Percentiles rank a stretch among this genome's conserved stretches.
Conservation (phyloP, 2,888 invertebrate genomes). For the Xestia rhomboidea region DNA sequence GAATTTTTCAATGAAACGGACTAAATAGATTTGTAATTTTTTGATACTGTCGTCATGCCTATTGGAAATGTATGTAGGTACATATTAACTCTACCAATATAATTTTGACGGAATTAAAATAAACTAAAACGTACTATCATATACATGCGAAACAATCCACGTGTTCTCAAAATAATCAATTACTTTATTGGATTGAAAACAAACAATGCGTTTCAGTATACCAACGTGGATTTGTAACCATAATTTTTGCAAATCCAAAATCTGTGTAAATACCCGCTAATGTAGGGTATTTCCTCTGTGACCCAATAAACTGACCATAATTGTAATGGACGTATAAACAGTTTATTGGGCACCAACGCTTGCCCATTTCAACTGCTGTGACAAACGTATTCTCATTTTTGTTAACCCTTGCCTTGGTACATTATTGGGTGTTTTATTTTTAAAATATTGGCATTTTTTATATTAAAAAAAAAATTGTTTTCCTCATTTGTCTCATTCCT, state of each 20-base stretch:
- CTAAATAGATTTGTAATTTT: too few species aligned
- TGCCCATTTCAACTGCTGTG: conserved; percentile 29
- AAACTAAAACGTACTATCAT: background rate
- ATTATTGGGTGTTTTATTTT: background rate
- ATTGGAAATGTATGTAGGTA: too few species aligned
- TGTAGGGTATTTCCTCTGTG: conserved; percentile 35
- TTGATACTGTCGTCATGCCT: too few species aligned
- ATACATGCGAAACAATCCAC: background rate
- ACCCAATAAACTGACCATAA: conserved; percentile 53
- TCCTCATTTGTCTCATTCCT: background rate
- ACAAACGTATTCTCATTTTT: conserved; percentile 6
- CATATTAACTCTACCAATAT: too few species aligned
- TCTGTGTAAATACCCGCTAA: conserved; percentile 27
- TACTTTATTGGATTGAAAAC: background rate
- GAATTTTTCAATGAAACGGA: too few species aligned
- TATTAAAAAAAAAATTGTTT: too few species aligned
- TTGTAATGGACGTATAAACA: conserved; percentile 51
- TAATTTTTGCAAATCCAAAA: background rate
- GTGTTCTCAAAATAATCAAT: background rate
- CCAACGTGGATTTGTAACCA: background rate
- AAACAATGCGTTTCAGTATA: background rate
- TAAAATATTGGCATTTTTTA: background rate
- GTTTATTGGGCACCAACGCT: conserved; percentile 48
- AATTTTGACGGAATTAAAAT: too few species aligned
- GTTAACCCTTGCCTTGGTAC: background rate